phyloP scores from a whole-genome alignment of 2,888 invertebrate genomes.

The Monopis laevigella region DNA sequence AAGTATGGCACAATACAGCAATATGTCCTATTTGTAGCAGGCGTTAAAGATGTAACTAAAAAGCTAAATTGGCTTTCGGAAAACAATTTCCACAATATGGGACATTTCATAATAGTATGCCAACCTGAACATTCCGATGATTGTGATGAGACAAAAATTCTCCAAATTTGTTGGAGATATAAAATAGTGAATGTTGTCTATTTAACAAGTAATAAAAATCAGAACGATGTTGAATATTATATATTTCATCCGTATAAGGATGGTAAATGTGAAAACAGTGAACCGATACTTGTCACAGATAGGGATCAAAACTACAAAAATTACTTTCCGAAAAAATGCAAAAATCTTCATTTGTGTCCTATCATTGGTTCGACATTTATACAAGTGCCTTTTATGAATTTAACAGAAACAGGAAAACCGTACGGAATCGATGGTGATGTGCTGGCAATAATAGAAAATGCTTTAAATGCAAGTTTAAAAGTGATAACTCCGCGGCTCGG shows the following conservation, averaged over 20 bases:
- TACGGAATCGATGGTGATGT: constrained; percentile 11
- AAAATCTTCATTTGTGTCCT: not conserved
- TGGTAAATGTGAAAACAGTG: constrained; percentile 29
- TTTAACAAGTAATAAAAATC: constrained; percentile 25
- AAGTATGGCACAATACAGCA: constrained; percentile 22
- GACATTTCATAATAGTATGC: constrained; percentile 41
- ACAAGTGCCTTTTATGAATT: not conserved
- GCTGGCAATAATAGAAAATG: not conserved
- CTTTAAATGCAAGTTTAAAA: not conserved
- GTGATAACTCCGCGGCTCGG: not conserved
- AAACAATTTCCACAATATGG: constrained; percentile 37
- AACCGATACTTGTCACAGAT: constrained; percentile 21
- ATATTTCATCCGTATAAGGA: constrained; percentile 37
- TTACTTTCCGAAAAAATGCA: not conserved
- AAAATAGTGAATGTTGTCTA: constrained; percentile 40
- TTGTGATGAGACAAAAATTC: constrained; percentile 35
- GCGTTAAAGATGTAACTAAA: constrained; percentile 25
- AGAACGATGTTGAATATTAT: constrained; percentile 19
- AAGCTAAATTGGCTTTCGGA: constrained; percentile 30
- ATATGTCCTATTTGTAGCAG: constrained; percentile 34
- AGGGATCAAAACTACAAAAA: not conserved
- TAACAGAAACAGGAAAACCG: not conserved
- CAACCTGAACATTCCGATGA: constrained; percentile 25
- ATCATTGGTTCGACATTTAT: not conserved
- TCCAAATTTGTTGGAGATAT: constrained; percentile 34